Base-by-base conservation (phyloP, 2,113 vertebrate genomes). In the Oryzias woworae region DNA sequence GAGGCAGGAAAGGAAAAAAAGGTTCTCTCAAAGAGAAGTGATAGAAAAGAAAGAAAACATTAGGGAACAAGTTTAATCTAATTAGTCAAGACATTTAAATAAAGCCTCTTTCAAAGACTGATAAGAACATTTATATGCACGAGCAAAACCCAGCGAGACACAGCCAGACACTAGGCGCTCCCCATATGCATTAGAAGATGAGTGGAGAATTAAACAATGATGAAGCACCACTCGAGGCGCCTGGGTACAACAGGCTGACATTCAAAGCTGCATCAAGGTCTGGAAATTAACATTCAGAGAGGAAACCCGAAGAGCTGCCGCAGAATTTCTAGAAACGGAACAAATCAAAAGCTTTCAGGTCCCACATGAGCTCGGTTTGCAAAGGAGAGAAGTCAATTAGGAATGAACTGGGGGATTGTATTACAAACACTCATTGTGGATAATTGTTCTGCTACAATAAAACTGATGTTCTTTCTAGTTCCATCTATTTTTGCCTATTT, bases 171-270 rank as follows among this genome's bases (percentile, higher is more conserved):
- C 26, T 0, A 18, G n/a, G 52, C 60, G 23, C 51, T 24, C 42
- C 10, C 23, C 22, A 28, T 28, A 20, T 0, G 28, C 22, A 60
- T 57, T 63, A 73, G 61, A 69, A 77, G 60, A 64, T 20, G 5
- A 62, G 51, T 43, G 28, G 16, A 22, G 10, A 73, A 62, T 20
- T 28, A 76, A 71, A 59, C 53, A 57, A 47, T 3, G 50, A 45
- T 53, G 61, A 26, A 83, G 71, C 10, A 48, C 71, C 76, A 83
- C 73, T 83, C 80, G 26, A 73, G 69, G 50, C 10, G 62, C 12
- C 22, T 66, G 72, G 80, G 64, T 75, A 22, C 68, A 77, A 52
- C 55, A 8, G 16, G 48, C 43, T 4, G 18, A 24, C 46, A 53
- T 57, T 77, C 47, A 20, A 66, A 43, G 53, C 41, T 57, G 46